Conservation (phyloP, 2,888 invertebrate genomes). For the Corbicula japonica region DNA sequence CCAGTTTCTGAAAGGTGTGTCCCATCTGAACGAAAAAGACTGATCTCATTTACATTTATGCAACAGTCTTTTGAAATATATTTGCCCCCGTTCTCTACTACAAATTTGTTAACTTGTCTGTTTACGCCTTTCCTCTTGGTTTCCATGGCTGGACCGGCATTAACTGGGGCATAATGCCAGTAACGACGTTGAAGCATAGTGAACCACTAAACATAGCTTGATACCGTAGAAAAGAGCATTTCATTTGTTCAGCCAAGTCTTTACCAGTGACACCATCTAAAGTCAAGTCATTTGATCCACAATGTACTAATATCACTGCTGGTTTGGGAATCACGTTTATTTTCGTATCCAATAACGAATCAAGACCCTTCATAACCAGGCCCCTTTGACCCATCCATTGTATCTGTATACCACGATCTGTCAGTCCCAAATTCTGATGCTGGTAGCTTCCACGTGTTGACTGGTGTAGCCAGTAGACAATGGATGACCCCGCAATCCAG, state of each 20-base stretch:
- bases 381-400: too few relatives aligned
- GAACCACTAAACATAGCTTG: too few relatives aligned
- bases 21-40: not conserved
- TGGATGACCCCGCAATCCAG: not conserved
- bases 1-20: not conserved
- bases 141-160: not conserved
- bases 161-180: not conserved
- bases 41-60: slow-evolving; percentile 1
- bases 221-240: too few relatives aligned
- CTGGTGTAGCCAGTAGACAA: not conserved
- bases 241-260: too few relatives aligned
- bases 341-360: too few relatives aligned
- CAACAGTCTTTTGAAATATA: not conserved
- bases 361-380: too few relatives aligned
- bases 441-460: not conserved
- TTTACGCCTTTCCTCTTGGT: not conserved
- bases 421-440: too few relatives aligned
- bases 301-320: too few relatives aligned
- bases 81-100: not conserved
- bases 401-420: too few relatives aligned
- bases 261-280: too few relatives aligned
- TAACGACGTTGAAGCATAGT: not conserved
- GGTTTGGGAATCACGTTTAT: too few relatives aligned
- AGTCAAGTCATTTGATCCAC: too few relatives aligned
- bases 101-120: not conserved